phyloP scores from a whole-genome alignment of 2,888 invertebrate genomes.

The Germaria angustata region DNA sequence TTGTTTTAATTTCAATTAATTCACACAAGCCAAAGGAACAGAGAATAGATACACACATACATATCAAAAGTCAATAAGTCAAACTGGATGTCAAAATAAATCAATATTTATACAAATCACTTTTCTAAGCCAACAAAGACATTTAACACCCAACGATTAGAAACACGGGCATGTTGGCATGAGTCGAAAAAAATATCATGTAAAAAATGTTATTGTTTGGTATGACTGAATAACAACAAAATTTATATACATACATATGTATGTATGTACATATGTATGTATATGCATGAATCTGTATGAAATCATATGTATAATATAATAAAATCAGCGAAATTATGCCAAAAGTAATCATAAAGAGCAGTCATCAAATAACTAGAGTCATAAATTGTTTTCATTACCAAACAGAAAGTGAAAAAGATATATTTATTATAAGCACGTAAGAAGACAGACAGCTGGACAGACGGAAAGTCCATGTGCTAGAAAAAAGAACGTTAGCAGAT shows the following conservation, averaged over 20 bases:
- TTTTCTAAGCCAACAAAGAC: constrained; percentile 26
- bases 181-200: constrained; percentile 5
- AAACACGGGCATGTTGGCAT: constrained; percentile 44
- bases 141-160: constrained; percentile 44
- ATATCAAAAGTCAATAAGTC: constrained; percentile 53
- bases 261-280: no score
- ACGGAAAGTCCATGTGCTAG: not conserved
- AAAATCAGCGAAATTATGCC: constrained; percentile 51
- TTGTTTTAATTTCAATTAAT: not conserved
- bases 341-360: constrained; percentile 54
- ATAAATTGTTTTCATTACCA: constrained; percentile 62
- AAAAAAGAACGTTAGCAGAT: not conserved
- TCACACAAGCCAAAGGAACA: not conserved
- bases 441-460: not conserved
- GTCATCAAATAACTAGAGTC: constrained; percentile 55
- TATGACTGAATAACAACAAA: no score
- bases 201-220: no score
- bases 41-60: not conserved
- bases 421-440: no score
- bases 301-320: constrained; percentile 28
- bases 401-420: constrained; percentile 34
- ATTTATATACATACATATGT: not conserved
- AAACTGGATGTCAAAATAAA: constrained; percentile 57
- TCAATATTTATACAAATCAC: constrained; percentile 52
- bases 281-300: no score